These are phyloP conservation scores for Aepyceros melampus DNA, from an alignment of 2,113 vertebrate species.

Conservation along the genomic window DNA sequence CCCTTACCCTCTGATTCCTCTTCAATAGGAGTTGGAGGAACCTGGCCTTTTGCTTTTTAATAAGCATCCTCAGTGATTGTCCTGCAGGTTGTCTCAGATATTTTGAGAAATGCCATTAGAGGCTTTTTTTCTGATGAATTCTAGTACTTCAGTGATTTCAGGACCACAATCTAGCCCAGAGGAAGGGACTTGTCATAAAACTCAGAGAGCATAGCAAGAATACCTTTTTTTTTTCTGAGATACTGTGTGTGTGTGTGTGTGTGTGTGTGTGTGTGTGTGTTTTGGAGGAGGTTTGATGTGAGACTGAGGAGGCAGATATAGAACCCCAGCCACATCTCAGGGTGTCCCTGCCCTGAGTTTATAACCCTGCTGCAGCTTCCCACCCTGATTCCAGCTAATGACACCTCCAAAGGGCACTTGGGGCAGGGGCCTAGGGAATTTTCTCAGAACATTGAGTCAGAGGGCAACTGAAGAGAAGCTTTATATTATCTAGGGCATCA, in stretches of 20 bases:
- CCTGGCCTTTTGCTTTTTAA: neutral
- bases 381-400: neutral
- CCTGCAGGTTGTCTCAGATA: neutral
- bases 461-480: neutral
- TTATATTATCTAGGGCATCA: neutral
- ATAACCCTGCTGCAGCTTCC: too few relatives aligned
- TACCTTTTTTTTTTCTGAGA: neutral
- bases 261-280: neutral
- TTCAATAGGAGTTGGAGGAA: neutral
- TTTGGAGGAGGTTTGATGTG: neutral
- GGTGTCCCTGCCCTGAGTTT: neutral
- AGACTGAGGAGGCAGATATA: neutral
- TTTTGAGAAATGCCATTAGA: neutral
- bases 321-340: neutral
- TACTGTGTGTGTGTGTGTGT: neutral
- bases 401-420: neutral
- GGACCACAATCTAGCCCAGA: neutral
- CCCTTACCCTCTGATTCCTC: neutral
- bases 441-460: neutral
- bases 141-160: neutral
- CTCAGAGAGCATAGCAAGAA: neutral
- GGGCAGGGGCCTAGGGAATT: neutral
- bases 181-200: neutral
- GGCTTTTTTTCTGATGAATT: neutral
- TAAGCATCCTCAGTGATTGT: neutral